phyloP scores from a whole-genome alignment of 2,113 vertebrate species.

The Malurus alboscapulatus region DNA sequence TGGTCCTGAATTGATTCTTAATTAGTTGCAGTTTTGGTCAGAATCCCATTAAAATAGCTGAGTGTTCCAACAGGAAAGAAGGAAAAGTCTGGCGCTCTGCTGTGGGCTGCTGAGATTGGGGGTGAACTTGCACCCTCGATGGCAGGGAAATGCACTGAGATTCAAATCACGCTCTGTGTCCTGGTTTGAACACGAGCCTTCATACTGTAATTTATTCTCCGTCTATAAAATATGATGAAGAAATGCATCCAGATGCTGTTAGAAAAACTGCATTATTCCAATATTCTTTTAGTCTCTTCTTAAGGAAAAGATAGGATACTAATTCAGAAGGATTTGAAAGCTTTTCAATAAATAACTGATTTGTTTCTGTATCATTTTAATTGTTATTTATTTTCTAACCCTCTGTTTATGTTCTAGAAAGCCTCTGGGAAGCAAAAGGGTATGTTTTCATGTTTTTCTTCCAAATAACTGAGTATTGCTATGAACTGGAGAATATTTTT shows the following conservation, averaged over 20 bases:
- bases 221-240: conserved; percentile 72
- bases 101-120: conserved; percentile 31
- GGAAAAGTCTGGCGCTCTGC: background rate
- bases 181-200: conserved; percentile 64
- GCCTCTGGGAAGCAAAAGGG: conserved; percentile 27
- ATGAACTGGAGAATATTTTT: conserved; percentile 43
- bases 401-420: conserved; percentile 58
- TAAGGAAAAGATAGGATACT: conserved; percentile 66
- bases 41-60: conserved; percentile 85
- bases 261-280: conserved; percentile 65
- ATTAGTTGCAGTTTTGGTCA: conserved; percentile 95
- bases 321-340: conserved; percentile 58
- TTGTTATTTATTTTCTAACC: conserved; percentile 49
- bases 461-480: conserved; percentile 36
- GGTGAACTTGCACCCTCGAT: conserved; percentile 27
- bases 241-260: conserved; percentile 66
- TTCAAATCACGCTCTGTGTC: conserved; percentile 63
- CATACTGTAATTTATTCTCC: conserved; percentile 66
- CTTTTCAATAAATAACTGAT: conserved; percentile 55
- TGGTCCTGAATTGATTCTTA: conserved; percentile 99
- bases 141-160: conserved; percentile 56
- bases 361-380: conserved; percentile 23
- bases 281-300: conserved; percentile 50
- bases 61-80: conserved; percentile 51
- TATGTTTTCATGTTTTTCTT: conserved; percentile 52